Base-by-base conservation (phyloP, 2,888 invertebrate genomes). In the Leptinotarsa peninsularis region DNA sequence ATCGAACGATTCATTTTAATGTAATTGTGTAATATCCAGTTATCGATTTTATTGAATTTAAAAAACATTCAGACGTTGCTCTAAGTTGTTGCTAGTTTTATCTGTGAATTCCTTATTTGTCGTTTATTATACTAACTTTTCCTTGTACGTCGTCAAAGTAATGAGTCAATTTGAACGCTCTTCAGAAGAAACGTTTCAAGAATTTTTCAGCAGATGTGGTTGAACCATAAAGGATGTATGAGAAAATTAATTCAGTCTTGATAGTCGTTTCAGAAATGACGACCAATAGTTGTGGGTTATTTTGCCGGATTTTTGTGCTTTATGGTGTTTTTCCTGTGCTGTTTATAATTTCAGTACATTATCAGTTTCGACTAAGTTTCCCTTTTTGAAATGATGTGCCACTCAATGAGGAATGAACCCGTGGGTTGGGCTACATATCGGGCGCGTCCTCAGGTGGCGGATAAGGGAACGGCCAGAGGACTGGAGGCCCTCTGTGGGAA, bases 31-130 rank as follows among this genome's bases (percentile, higher is more conserved):
- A 23, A 23, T 3, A 58, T 58, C 15, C 58, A 58, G 15, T 23
- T 15, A 58, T 58, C 58, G 58, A 23, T 15, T 58, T 23, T 58
- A 58, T 58, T 58, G 23, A 58, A 58, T 58, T 58, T 15, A 21
- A 14, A 58, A 58, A 58, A 23, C 18, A 58, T 21, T 58, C 4
- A 23, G 13, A 18, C 7, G 18, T 13, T 13, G 54, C 10, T 54
- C 13, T 18, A 10, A 54, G 54, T 54, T 18, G 54, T 54, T 18
- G n/a, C 7, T 54, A 58, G 58, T 58, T 52, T 52, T 15, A 58
- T 58, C 23, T 58, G 15, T 23, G 10, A 58, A 23, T 23, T 58
- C 58, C 58, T 15, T 23, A 58, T 58, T 58, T 17, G 58, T 23
- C 23, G 10, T 58, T 58, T 58, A 58, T 58, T 58, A 58, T 10